These are phyloP conservation scores for Mastomys natalensis DNA, from an alignment of 2,113 vertebrate species.

Conservation along the genomic window DNA sequence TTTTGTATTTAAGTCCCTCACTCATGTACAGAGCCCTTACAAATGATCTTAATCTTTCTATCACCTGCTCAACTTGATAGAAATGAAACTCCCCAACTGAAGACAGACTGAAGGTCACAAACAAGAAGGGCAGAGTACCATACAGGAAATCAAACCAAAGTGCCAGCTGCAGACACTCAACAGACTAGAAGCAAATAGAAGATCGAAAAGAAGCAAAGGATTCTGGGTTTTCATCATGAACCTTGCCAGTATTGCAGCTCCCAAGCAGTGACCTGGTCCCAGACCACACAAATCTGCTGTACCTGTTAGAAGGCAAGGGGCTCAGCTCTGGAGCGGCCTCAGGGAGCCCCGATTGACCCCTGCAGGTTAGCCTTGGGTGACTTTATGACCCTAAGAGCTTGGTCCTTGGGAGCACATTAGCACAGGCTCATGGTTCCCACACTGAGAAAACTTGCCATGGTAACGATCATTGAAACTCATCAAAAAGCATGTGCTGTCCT, in stretches of 20 bases:
- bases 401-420: not conserved
- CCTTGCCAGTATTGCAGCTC: not conserved
- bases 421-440: not conserved
- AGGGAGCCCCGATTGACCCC: not conserved
- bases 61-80: not conserved
- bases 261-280: not conserved
- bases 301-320: not conserved
- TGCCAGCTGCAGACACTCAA: not conserved
- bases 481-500: not conserved
- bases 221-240: not conserved
- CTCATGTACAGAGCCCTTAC: not conserved
- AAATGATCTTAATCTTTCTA: not conserved
- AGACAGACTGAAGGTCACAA: slow-evolving; percentile 7
- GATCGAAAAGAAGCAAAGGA: not conserved
- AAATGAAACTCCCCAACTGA: slow-evolving; percentile 24
- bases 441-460: no score
- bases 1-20: not conserved
- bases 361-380: not conserved
- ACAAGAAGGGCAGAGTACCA: not conserved
- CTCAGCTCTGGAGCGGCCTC: not conserved
- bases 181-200: not conserved
- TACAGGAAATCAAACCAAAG: not conserved
- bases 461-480: not conserved
- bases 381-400: not conserved
- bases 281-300: not conserved